Percentiles rank a stretch among this genome's conserved stretches.
phyloP scores from a whole-genome alignment of 2,888 invertebrate species.

The Diaperis boleti region DNA sequence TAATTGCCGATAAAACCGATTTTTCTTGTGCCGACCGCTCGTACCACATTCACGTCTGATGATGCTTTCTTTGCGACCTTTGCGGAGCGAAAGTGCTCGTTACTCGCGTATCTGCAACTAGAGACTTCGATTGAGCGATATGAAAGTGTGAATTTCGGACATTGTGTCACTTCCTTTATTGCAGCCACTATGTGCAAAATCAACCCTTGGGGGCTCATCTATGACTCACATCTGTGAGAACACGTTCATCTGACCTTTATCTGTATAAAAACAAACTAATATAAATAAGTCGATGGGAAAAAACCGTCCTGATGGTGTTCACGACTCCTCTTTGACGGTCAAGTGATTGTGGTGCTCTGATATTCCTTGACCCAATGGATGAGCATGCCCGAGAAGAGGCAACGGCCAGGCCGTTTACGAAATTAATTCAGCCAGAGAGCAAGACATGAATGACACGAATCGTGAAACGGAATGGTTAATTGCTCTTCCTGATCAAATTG shows the following conservation, averaged over 20 bases:
- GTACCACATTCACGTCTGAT: too few species aligned
- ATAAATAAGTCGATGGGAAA: conserved; percentile 11
- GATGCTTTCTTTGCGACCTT: too few species aligned
- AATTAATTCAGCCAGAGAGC: neutral
- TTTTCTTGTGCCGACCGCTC: too few species aligned
- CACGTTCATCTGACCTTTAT: neutral
- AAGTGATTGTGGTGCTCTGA: conserved; percentile 32
- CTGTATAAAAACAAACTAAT: conserved; percentile 3
- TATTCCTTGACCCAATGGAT: conserved; percentile 29
- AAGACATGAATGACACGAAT: conserved; percentile 1
- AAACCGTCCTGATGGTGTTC: neutral
- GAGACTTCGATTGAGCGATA: too few species aligned
- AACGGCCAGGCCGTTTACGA: neutral
- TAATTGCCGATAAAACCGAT: too few species aligned
- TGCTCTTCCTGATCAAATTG: neutral
- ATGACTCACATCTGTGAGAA: neutral
- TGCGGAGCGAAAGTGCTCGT: too few species aligned
- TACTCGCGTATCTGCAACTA: too few species aligned
- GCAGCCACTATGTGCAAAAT: too few species aligned
- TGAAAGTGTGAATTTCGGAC: too few species aligned
- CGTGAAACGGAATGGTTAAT: neutral
- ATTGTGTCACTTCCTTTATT: too few species aligned
- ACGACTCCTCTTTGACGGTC: conserved; percentile 30
- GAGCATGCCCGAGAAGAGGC: neutral
- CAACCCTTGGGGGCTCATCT: too few species aligned